phyloP scores from a whole-genome alignment of 2,888 invertebrate species.

The Eupelmus urozonus region DNA sequence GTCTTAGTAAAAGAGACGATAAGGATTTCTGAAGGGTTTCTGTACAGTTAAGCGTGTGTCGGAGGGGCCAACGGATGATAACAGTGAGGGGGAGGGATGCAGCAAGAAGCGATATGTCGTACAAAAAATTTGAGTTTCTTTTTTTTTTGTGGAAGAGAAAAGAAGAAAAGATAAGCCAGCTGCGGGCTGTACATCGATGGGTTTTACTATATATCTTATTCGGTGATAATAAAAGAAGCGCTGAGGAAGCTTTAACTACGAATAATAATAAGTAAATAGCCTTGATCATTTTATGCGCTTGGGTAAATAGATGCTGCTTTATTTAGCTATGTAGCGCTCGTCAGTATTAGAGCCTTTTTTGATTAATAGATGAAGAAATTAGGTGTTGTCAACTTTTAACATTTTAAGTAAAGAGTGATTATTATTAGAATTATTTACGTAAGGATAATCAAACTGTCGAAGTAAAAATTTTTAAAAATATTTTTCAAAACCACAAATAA shows the following conservation, averaged over 20 bases:
- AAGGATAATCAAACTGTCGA: no score
- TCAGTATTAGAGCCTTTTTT: background rate
- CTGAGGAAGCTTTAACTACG: conserved; percentile 34
- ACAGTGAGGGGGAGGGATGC: conserved; percentile 3
- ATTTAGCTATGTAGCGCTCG: conserved; percentile 41
- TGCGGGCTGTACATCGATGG: conserved; percentile 24
- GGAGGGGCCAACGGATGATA: conserved; percentile 10
- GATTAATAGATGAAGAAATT: conserved; percentile 31
- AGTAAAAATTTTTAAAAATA: no score
- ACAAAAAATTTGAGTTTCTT: conserved; percentile 18
- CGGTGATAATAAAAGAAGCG: conserved; percentile 34
- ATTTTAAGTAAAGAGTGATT: no score
- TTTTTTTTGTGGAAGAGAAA: conserved; percentile 7
- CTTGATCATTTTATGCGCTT: conserved; percentile 13
- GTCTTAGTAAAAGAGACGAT: conserved; percentile 3
- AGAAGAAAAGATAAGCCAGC: conserved; percentile 36
- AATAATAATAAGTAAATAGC: background rate
- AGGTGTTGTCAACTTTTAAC: no score
- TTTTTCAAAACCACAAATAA: no score
- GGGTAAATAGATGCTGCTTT: conserved; percentile 35
- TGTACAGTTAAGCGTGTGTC: conserved; percentile 26
- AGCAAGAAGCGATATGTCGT: conserved; percentile 26
- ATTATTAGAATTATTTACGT: no score
- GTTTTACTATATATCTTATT: background rate
- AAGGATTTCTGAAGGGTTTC: background rate